Evolutionary conservation across 2,797 vertebrate species (phyloP).

Genomic region (Onychomys leucogaster): DNA sequence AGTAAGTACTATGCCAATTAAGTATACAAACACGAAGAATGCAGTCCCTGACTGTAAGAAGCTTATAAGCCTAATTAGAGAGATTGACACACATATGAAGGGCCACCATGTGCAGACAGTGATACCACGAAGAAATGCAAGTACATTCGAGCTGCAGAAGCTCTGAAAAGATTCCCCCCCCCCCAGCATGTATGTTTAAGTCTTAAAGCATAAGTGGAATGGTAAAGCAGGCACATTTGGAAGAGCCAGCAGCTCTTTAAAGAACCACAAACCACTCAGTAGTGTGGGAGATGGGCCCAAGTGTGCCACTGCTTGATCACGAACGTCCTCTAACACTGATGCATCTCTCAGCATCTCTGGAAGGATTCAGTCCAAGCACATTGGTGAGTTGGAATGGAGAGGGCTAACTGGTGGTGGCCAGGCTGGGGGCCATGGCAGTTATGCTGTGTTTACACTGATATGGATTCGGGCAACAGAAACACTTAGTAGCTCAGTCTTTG

Average conservation of each 20-base stretch:
- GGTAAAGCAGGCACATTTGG: neutral
- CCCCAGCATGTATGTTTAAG: neutral
- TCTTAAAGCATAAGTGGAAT: neutral
- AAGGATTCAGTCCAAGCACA: neutral
- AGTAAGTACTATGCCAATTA: conserved; percentile 51
- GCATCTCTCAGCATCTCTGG: neutral
- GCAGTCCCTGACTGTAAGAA: conserved; percentile 50
- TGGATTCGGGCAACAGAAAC: neutral
- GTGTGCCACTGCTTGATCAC: neutral
- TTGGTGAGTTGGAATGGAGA: neutral
- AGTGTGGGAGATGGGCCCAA: neutral
- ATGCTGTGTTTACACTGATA: accelerated
- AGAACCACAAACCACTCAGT: neutral
- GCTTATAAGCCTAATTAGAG: conserved; percentile 65
- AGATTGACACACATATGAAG: neutral
- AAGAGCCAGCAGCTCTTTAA: neutral
- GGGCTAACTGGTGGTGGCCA: neutral
- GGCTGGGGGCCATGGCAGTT: too few relatives aligned
- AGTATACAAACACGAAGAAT: conserved; percentile 61
- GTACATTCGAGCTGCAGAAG: accelerated
- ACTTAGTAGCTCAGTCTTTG: neutral
- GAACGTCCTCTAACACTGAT: neutral
- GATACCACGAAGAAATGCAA: neutral
- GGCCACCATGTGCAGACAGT: neutral
- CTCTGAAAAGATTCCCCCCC: neutral